phyloP scores from a whole-genome alignment of 2,888 invertebrate species.

The Dusona sp. region DNA sequence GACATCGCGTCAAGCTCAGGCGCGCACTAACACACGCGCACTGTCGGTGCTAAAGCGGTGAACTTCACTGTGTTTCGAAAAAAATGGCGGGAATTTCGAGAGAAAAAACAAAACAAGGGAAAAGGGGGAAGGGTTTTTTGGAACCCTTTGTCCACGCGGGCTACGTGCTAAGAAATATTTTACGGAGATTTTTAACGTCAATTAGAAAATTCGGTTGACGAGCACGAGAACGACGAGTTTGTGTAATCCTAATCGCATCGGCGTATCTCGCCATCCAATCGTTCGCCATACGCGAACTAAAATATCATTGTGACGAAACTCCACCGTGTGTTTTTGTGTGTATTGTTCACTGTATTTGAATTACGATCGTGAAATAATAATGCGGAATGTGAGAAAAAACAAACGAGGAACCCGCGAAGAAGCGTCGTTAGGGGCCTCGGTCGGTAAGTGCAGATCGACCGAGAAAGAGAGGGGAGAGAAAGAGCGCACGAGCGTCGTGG shows the following conservation, averaged over 20 bases:
- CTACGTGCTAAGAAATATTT: conserved; percentile 51
- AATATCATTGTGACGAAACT: conserved; percentile 48
- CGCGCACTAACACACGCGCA: conserved; percentile 46
- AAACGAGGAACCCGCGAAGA: conserved; percentile 12
- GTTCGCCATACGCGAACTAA: conserved; percentile 69
- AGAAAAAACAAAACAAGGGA: conserved; percentile 5
- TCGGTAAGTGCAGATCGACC: conserved; percentile 59
- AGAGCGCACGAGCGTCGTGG: conserved; percentile 64
- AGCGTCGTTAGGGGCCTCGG: conserved; percentile 50
- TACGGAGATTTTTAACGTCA: conserved; percentile 4
- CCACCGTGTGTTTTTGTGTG: neutral
- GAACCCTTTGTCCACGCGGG: conserved; percentile 58
- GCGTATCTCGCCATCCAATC: conserved; percentile 70
- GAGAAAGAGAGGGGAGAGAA: conserved; percentile 13
- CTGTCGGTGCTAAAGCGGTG: conserved; percentile 25
- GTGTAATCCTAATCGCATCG: conserved; percentile 47
- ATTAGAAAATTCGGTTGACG: conserved; percentile 34
- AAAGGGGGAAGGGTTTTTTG: conserved; percentile 35
- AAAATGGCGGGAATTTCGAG: conserved; percentile 4
- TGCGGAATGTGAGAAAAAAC: neutral
- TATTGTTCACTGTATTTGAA: conserved; percentile 5
- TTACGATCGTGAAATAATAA: no score
- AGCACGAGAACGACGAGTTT: conserved; percentile 44
- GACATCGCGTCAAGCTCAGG: conserved; percentile 50
- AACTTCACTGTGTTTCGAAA: conserved; percentile 6